Conservation (phyloP, 2,797 vertebrate genomes). For the Geotrypetes seraphini region DNA sequence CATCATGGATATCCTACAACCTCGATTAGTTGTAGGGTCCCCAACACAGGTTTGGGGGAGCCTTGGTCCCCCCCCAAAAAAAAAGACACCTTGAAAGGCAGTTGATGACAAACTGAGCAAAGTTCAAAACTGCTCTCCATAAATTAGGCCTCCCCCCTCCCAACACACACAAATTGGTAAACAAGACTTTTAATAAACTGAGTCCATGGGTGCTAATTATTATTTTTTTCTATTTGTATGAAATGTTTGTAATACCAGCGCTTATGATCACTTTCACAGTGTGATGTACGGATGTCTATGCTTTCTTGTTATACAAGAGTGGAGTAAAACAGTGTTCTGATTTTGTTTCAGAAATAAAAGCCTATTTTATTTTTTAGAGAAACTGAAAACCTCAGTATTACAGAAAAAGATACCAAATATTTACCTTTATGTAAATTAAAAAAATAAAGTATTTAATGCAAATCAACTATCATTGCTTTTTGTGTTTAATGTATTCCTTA, state of each 20-base stretch:
- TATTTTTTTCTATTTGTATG: too few relatives aligned
- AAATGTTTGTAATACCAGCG: constrained; percentile 27
- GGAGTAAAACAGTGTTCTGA: constrained; percentile 87
- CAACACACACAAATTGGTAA: too few relatives aligned
- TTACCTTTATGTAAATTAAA: constrained; percentile 88
- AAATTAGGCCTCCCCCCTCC: too few relatives aligned
- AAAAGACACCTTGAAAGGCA: too few relatives aligned
- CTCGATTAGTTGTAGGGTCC: too few relatives aligned
- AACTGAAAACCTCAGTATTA: constrained; percentile 74
- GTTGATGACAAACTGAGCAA: too few relatives aligned
- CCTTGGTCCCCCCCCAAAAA: too few relatives aligned
- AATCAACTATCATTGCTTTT: neutral
- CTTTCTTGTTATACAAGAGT: constrained; percentile 99
- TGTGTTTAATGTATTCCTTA: neutral
- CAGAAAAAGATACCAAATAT: constrained; percentile 69
- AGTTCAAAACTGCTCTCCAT: too few relatives aligned
- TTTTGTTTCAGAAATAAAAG: constrained; percentile 82
- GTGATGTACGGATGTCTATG: constrained; percentile 51
- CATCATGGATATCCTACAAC: too few relatives aligned
- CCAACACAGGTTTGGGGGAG: too few relatives aligned
- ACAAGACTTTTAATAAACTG: too few relatives aligned
- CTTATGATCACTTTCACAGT: constrained; percentile 26
- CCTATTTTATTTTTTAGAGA: constrained; percentile 94
- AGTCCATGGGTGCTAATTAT: too few relatives aligned
- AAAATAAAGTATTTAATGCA: constrained; percentile 83